Base-by-base conservation (phyloP, 2,888 invertebrate genomes). In the Nineta flava region DNA sequence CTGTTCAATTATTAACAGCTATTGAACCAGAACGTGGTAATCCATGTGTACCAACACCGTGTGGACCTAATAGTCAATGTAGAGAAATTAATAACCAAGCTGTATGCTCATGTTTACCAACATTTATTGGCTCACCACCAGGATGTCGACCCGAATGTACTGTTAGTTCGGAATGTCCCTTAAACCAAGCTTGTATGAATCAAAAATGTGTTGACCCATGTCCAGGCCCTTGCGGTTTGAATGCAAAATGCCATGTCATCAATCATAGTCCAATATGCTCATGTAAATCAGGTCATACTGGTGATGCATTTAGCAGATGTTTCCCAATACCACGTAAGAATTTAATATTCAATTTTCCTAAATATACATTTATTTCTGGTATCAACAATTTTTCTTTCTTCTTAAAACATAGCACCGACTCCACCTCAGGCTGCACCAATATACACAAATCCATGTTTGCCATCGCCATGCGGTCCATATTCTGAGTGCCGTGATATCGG, bases 31-130 rank as follows among this genome's bases (percentile, higher is more conserved):
- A 46, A 34, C 59, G 42, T 47, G 55, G 57, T 46, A 72, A 79
- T 58, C 85, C 85, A 2, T 88, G 88, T 60, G 65, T 72, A 52
- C 86, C 87, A 47, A 81, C 83, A 3, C 87, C 87, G 0, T 91
- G 90, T 61, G 90, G 90, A 35, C 79, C 86, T 6, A 87, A 87
- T 60, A 86, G 87, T 54, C 73, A 81, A 57, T 90, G 90, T 60
- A 77, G 79, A 57, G 81, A 79, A 62, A 63, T 76, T 21, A 83
- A 84, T 57, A 67, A 65, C 40, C 58, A 63, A 56, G 70, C 72
- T 9, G 65, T 69, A 41, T 72, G 72, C 55, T 67, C 68, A 31
- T 72, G 71, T 53, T 60, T 68, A 48, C 65, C 69, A 38, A 63
- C 64, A 45, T 71, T 68, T 56, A 59, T 65, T 19, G 72, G 72